These are phyloP conservation scores for Octopus bimaculoides DNA, from an alignment of 1,140 invertebrate genomes.

Conservation along the genomic window DNA sequence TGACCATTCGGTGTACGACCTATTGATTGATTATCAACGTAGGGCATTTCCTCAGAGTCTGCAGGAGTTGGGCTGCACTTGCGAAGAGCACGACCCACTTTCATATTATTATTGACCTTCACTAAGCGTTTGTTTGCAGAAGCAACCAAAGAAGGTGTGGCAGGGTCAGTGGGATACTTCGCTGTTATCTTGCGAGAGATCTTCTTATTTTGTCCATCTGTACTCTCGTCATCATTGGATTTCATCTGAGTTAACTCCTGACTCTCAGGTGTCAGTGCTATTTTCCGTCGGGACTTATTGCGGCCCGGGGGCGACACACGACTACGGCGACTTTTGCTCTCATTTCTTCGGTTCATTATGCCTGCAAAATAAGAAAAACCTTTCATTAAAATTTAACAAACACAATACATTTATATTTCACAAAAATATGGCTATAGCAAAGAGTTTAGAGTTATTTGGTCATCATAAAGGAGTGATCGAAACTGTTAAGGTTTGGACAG, in stretches of 20 bases:
- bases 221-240: neutral
- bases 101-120: neutral
- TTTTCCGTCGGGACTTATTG: neutral
- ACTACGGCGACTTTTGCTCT: slow-evolving; percentile 1
- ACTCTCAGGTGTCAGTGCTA: neutral
- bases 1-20: neutral
- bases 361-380: neutral
- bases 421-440: neutral
- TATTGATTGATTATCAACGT: neutral
- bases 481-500: too few relatives aligned
- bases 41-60: neutral
- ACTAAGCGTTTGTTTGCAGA: neutral
- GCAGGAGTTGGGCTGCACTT: slow-evolving; percentile 5
- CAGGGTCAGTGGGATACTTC: neutral
- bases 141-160: neutral
- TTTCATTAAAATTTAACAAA: neutral
- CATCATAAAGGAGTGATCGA: neutral
- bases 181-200: neutral
- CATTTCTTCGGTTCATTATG: slow-evolving; percentile 2
- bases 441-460: neutral
- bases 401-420: neutral
- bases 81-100: neutral
- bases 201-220: neutral
- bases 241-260: neutral
- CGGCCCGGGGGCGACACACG: neutral